Base-by-base conservation (phyloP, 1,140 invertebrate species). In the Diabrotica undecimpunctata region DNA sequence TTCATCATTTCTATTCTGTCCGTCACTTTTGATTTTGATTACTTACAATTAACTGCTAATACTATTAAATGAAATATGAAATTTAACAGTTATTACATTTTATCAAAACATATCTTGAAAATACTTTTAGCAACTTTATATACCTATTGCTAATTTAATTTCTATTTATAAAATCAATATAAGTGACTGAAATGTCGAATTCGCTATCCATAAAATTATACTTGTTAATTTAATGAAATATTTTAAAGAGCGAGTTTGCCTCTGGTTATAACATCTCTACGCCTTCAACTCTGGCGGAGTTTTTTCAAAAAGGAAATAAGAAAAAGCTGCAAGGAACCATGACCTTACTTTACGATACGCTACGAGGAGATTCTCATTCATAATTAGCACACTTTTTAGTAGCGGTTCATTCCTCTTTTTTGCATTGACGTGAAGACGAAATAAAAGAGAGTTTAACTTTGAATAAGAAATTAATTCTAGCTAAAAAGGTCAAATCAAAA, bases 271-370 rank as follows among this genome's bases (percentile, higher is more conserved):
- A 46, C 6, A 46, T 46, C n/a, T n/a, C 41, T 10, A 46, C 41
- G 8, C 41, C 41, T 46, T n/a, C 41, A 46, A 46, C 41, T 46
- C 41, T n/a, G 41, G n/a, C 41, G 41, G 41, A 46, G 41, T 46
- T 46, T 46, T 46, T 46, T 46, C 41, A 46, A 46, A 46, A 46
- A 46, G 41, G 41, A 46, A 46, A 46, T 46, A 46, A 46, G 41
- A 46, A 46, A 46, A 46, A 46, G 41, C 41, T 46, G 41, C 41
- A 46, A 46, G 41, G 8, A 46, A 46, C 41, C 41, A 46, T 46
- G 41, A 46, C 41, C 41, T 46, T 46, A 46, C 41, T 46, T 46
- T 46, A 46, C 41, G 41, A 46, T 46, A 46, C 5, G 41, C 41
- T 46, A 46, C 41, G 41, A 46, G 41, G n/a, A 46, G 41, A 46